Conservation (phyloP, 2,113 vertebrate genomes). For the Corythoichthys intestinalis region DNA sequence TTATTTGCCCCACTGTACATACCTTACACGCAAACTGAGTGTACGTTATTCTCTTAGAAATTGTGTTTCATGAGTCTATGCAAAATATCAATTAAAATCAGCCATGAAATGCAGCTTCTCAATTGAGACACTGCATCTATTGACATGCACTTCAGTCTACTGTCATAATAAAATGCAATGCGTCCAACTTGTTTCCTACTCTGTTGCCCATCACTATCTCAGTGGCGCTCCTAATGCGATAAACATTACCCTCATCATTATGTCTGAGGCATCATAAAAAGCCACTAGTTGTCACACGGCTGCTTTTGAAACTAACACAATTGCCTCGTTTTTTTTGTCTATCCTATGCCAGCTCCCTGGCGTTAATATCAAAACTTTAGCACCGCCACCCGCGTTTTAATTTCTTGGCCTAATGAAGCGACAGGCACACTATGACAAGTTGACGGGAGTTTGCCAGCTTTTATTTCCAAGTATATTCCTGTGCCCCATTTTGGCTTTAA, state of each 20-base stretch:
- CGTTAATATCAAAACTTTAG: constrained; percentile 26
- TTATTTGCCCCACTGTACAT: no score
- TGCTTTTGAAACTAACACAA: constrained; percentile 19
- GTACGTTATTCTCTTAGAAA: background rate
- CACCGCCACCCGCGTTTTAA: constrained; percentile 65
- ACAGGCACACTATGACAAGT: constrained; percentile 42
- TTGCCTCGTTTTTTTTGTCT: constrained; percentile 41
- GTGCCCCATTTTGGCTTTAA: constrained; percentile 6
- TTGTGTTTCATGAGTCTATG: background rate
- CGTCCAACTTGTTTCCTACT: background rate
- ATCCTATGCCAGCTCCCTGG: constrained; percentile 28
- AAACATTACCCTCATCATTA: constrained; percentile 28
- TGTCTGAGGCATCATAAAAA: constrained; percentile 42
- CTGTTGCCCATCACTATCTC: constrained; percentile 3
- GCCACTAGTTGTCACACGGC: constrained; percentile 40
- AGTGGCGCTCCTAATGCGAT: constrained; percentile 18
- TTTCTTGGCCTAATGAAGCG: constrained; percentile 78
- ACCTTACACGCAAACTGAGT: no score
- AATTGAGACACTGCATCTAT: background rate
- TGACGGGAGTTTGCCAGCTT: constrained; percentile 50
- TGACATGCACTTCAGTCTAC: background rate
- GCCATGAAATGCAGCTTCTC: background rate
- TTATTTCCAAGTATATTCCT: constrained; percentile 34
- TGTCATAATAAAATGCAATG: background rate
- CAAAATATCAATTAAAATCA: background rate